These are phyloP conservation scores for Donacobius atricapilla DNA, from an alignment of 2,113 vertebrate genomes.

Conservation along the genomic window DNA sequence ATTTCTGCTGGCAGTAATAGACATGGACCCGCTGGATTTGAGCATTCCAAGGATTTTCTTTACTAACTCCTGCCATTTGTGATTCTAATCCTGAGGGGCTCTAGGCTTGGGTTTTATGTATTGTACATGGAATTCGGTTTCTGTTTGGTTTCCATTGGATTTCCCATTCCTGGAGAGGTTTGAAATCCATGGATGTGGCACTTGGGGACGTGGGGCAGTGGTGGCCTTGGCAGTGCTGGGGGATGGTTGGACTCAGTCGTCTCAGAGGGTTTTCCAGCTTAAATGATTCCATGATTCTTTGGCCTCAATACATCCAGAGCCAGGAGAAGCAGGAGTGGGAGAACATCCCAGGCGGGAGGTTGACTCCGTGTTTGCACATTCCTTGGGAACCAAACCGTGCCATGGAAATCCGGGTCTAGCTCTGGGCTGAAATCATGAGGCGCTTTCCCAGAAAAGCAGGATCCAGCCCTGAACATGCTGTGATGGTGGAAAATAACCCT, in stretches of 20 bases:
- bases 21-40: neutral
- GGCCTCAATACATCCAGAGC: neutral
- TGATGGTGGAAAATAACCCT: neutral
- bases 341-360: neutral
- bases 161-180: neutral
- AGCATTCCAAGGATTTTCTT: neutral
- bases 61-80: neutral
- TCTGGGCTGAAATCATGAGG: neutral
- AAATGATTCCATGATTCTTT: neutral
- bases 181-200: neutral
- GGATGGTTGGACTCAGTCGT: fast-evolving
- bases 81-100: neutral
- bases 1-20: neutral
- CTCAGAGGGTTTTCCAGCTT: neutral
- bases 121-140: neutral
- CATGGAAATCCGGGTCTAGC: neutral
- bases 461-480: fast-evolving
- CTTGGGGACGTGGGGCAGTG: neutral
- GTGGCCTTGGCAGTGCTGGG: neutral
- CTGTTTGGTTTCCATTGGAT: neutral
- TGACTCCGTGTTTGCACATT: neutral
- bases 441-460: neutral
- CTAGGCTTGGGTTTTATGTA: fast-evolving
- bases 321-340: neutral
- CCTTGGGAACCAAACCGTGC: neutral